Base-by-base conservation (phyloP, 1,140 invertebrate genomes). In the Drosophila parvula region DNA sequence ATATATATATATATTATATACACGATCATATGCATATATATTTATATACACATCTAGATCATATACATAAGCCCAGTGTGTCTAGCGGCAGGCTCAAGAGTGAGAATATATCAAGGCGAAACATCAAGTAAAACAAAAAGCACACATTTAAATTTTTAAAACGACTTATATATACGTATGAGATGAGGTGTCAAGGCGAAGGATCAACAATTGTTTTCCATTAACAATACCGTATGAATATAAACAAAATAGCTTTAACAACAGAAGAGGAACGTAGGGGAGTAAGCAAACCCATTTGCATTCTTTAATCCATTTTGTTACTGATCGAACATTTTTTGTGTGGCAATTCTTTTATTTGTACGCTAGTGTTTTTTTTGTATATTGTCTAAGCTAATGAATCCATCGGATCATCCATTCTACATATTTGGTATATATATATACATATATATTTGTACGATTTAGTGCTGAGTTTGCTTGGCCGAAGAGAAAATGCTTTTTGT, bases 241-340 rank as follows among this genome's bases (percentile, higher is more conserved):
- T 83, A 81, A 85, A 86, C 83, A 89, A 89, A 43, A 88, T 89
- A 88, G 84, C 83, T 88, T 88, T 88, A 88, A 61, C 53, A 34
- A 48, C 41, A 58, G 22, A 43, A 12, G 44, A 40, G 27, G 14
- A 34, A 11, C 4, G 12, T 30, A n/a, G 22, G 18, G 47, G 14
- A 22, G 32, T 27, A 63, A 30, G 57, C 22, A 71, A 57, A 22
- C 68, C 69, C 36, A 73, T 43, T 71, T 16, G 44, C 69, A 59
- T 60, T 45, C 34, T 10, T 34, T 9, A 60, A 69, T 58, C 38
- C 57, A 74, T 59, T 63, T 34, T 45, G 50, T 53, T 75, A 64
- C 27, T 51, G 59, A 74, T 45, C 34, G 55, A 74, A 51, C 34
- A 62, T 53, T 65, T 65, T 48, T 76, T 47, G 41, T 59, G 71